Evolutionary conservation across 2,113 vertebrate genomes (phyloP), one percentile per base, ranked within the genome.

Genomic region (Pelobates fuscus): DNA sequence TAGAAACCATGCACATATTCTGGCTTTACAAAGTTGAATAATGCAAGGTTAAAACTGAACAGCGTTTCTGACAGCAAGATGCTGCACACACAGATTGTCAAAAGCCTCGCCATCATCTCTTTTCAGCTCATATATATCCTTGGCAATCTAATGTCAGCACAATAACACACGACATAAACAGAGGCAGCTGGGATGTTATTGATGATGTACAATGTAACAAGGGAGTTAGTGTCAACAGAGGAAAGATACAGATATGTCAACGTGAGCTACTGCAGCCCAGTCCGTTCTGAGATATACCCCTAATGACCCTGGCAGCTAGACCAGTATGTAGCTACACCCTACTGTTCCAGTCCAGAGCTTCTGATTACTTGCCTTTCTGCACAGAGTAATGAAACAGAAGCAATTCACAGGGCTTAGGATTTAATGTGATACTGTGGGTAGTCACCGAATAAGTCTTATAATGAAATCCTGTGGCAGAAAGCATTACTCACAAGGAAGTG

Each of bases 351-450:
- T 14, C n/a, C 55, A 70, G 3, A 60, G 10, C 21, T 23, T 32
- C 68, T 70, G 23, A 70, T 70, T 70, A 44, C 55, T 59, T 60
- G 57, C 55, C 30, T 58, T 52, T 27, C 29, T 59, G 54, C 52
- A 58, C 54, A 70, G 30, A 24, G 30, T 70, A 70, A 70, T 58
- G 29, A 30, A 24, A 70, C 32, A 60, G 32, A 70, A 70, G 68
- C 15, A n/a, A 44, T 70, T n/a, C 30, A 11, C 20, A 27, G 15
- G 17, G 8, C 5, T 41, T 17, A 25, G 17, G 8, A 44, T 65
- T 24, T 14, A 65, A 43, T 43, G 30, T 20, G 23, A 24, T 10
- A 17, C 41, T 25, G 21, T 59, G 67, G 60, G 32, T 20, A 43
- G 68, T 24, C 30, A 43, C 67, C 15, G 20, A 18, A 41, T 14